Conservation (phyloP, 2,113 vertebrate species). For the Piprites chloris region DNA sequence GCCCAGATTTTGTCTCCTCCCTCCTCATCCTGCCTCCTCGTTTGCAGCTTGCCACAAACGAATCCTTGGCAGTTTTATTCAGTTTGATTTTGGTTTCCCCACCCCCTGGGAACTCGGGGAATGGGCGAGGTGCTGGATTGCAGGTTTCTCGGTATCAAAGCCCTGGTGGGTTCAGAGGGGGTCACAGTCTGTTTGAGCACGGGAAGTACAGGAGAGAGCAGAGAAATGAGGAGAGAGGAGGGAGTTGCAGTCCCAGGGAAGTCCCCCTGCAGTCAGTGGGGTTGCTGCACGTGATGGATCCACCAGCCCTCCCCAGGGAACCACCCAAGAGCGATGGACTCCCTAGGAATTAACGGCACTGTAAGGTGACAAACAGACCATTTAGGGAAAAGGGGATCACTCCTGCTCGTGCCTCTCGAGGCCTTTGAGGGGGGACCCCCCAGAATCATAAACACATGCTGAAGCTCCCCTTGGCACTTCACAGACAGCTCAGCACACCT, state of each 20-base stretch:
- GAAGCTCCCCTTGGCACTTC: not conserved
- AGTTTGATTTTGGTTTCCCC: not conserved
- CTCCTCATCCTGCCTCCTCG: not conserved
- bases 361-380: not conserved
- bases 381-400: not conserved
- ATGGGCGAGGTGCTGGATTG: not conserved
- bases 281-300: not conserved
- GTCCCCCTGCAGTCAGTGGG: rapidly evolving
- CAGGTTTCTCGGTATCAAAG: not conserved
- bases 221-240: not conserved
- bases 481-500: not conserved
- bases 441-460: not conserved
- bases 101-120: not conserved
- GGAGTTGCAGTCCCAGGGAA: not conserved
- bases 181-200: not conserved
- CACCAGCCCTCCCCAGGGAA: not conserved
- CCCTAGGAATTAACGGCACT: not conserved
- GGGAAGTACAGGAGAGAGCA: not conserved
- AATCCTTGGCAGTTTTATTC: not conserved
- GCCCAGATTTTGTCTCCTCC: not conserved
- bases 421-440: not conserved
- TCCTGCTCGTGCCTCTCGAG: rapidly evolving
- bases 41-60: not conserved
- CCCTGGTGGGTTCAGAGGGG: not conserved
- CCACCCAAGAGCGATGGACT: not conserved